Evolutionary conservation across 1,140 invertebrate species (phyloP).

Genomic region (Drosophila lacteicornis): DNA sequence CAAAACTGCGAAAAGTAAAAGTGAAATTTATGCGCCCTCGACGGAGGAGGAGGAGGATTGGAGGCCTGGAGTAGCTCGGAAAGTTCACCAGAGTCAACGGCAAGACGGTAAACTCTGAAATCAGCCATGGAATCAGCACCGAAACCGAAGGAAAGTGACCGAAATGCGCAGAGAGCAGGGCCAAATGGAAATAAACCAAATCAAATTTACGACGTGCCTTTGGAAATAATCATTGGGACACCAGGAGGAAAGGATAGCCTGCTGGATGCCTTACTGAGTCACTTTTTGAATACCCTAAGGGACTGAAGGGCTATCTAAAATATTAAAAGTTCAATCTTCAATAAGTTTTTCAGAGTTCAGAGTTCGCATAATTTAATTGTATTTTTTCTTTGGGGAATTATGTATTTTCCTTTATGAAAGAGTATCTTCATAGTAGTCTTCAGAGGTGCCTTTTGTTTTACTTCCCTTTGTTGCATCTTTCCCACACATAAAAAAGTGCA

Average conservation of each 20-base stretch:
- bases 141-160: constrained; percentile 62
- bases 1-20: constrained; percentile 57
- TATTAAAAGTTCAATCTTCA: background rate
- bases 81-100: constrained; percentile 34
- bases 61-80: constrained; percentile 6
- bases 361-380: background rate
- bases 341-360: background rate
- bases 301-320: background rate
- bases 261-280: constrained; percentile 2
- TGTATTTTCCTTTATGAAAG: too few relatives aligned
- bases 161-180: constrained; percentile 34
- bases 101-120: constrained; percentile 29
- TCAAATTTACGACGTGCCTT: constrained; percentile 75
- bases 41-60: constrained; percentile 15
- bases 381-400: background rate
- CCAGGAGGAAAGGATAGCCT: background rate
- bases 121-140: constrained; percentile 42
- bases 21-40: constrained; percentile 70
- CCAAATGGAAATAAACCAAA: constrained; percentile 77
- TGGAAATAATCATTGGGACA: constrained; percentile 21
- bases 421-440: background rate
- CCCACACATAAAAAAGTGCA: constrained; percentile 16
- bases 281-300: background rate
- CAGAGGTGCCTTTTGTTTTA: background rate
- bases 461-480: constrained; percentile 19